Conservation (phyloP, 2,113 vertebrate species). For the Dicentrarchus labrax region DNA sequence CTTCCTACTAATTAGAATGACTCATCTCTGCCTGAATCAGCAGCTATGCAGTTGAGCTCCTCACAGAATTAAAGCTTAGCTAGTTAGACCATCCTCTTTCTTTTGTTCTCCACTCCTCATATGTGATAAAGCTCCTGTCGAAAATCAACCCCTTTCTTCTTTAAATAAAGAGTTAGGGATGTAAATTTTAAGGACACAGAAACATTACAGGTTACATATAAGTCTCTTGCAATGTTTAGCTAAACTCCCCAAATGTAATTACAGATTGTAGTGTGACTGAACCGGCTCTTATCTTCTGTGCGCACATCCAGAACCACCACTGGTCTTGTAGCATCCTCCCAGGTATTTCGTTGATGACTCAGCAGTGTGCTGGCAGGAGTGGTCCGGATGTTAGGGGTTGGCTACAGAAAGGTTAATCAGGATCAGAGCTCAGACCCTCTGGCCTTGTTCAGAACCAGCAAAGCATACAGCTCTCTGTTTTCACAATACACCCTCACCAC, state of each 20-base stretch:
- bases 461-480: constrained; percentile 74
- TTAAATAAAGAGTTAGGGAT: neutral
- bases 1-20: constrained; percentile 1
- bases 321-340: constrained; percentile 22
- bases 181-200: neutral
- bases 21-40: constrained; percentile 16
- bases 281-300: neutral
- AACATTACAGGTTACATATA: neutral
- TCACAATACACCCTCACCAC: constrained; percentile 64
- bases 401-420: constrained; percentile 69
- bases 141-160: neutral
- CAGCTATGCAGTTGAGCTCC: neutral
- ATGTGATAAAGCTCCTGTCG: neutral
- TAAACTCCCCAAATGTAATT: neutral
- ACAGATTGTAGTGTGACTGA: neutral
- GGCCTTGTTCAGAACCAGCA: constrained; percentile 73
- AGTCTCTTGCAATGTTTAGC: neutral
- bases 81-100: neutral
- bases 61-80: neutral
- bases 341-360: constrained; percentile 50
- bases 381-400: constrained; percentile 60
- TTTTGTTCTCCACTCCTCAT: neutral
- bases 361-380: constrained; percentile 38
- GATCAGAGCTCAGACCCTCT: constrained; percentile 56
- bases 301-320: neutral